Evolutionary conservation across 2,888 invertebrate genomes (phyloP).

Genomic region (Mesopsocus fuscifrons): DNA sequence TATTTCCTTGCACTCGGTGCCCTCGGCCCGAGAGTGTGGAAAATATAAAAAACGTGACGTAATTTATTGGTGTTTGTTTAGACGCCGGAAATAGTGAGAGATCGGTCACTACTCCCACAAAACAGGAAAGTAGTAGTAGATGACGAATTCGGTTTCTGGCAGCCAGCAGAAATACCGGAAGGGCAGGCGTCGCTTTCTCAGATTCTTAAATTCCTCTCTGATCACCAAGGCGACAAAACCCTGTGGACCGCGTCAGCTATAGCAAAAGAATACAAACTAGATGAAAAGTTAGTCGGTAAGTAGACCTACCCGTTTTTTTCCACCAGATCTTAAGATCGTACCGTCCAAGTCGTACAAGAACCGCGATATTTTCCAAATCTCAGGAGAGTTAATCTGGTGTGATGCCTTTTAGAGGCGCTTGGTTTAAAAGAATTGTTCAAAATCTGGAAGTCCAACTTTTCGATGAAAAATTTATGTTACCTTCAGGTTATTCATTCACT

Average conservation of each 20-base stretch:
- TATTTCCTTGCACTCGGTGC: too few relatives aligned
- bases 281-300: slow-evolving; percentile 36
- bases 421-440: too few relatives aligned
- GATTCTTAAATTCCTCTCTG: slow-evolving; percentile 41
- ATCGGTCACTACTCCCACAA: slow-evolving; percentile 36
- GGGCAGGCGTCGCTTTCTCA: slow-evolving; percentile 47
- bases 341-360: too few relatives aligned
- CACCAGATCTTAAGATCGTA: too few relatives aligned
- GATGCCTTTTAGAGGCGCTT: too few relatives aligned
- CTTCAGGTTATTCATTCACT: too few relatives aligned
- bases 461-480: too few relatives aligned
- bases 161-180: slow-evolving; percentile 35
- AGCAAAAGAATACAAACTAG: slow-evolving; percentile 47
- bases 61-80: slow-evolving; percentile 13
- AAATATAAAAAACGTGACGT: too few relatives aligned
- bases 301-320: not conserved
- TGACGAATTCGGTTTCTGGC: slow-evolving; percentile 47
- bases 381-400: too few relatives aligned
- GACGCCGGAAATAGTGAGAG: slow-evolving; percentile 23
- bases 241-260: slow-evolving; percentile 36
- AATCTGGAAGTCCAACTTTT: too few relatives aligned
- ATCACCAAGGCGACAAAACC: slow-evolving; percentile 40
- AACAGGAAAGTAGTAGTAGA: slow-evolving; percentile 30
- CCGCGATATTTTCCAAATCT: too few relatives aligned
- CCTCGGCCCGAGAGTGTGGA: too few relatives aligned